Percentiles rank a stretch among this genome's conserved stretches.
Evolutionary conservation across 2,113 vertebrate species (phyloP).

Genomic region (Tichodroma muraria): DNA sequence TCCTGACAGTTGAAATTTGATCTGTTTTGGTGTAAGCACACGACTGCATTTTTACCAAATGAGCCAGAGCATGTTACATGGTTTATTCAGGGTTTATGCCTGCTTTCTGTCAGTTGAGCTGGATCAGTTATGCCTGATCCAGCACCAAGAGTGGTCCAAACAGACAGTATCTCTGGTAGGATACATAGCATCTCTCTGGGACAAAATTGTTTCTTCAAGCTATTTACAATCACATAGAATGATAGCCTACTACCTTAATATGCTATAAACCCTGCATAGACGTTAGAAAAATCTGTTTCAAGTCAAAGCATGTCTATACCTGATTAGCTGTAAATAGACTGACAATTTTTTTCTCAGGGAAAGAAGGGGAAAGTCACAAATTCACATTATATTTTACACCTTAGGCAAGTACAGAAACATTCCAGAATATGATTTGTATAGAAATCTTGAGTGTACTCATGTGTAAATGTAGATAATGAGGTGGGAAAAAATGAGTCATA

Average conservation of each 20-base stretch:
- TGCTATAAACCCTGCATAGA: background rate
- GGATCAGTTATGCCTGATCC: background rate
- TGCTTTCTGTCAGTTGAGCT: slow-evolving; percentile 4
- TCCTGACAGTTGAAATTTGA: slow-evolving; percentile 8
- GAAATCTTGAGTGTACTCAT: background rate
- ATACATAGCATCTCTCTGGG: slow-evolving; percentile 1
- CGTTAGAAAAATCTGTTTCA: background rate
- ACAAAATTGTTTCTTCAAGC: slow-evolving; percentile 20
- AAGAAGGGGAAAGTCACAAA: background rate
- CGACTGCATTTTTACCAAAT: background rate
- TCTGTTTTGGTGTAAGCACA: background rate
- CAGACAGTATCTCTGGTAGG: background rate
- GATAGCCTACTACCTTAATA: background rate
- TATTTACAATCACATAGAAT: background rate
- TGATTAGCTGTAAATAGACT: slow-evolving; percentile 5
- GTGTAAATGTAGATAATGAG: background rate
- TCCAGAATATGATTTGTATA: background rate
- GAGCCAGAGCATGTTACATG: slow-evolving; percentile 26
- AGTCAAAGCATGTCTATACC: background rate
- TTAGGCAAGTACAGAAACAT: background rate
- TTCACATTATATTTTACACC: background rate
- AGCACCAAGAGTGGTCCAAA: background rate
- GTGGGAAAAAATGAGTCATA: background rate
- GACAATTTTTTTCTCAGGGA: background rate
- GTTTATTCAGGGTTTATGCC: slow-evolving; percentile 13